Conservation (phyloP, 1,140 invertebrate species). For the Drosophila pallidifrons region DNA sequence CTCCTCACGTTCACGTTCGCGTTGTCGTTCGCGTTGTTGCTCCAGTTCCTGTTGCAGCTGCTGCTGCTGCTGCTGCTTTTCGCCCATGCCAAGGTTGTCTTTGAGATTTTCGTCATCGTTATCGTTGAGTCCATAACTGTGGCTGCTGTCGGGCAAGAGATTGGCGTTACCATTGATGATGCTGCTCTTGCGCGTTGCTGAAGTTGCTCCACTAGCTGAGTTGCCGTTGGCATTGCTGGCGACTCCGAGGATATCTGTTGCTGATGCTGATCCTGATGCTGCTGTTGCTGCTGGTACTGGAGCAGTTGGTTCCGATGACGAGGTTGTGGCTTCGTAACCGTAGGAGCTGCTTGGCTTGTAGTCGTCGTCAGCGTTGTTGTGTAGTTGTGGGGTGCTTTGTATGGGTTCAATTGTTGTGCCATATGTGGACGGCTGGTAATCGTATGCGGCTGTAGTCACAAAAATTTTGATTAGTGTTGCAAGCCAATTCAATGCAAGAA, state of each 20-base stretch:
- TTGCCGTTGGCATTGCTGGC: conserved; percentile 21
- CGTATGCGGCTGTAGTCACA: conserved; percentile 80
- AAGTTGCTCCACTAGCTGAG: conserved; percentile 2
- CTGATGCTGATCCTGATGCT: conserved; percentile 27
- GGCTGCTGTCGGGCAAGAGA: conserved; percentile 34
- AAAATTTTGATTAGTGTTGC: conserved; percentile 71
- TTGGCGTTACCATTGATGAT: conserved; percentile 36
- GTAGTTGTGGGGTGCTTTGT: conserved; percentile 75
- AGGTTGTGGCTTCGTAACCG: conserved; percentile 49
- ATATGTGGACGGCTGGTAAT: conserved; percentile 84
- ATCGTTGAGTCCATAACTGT: conserved; percentile 74
- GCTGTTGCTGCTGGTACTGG: conserved; percentile 30
- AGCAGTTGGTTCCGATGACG: conserved; percentile 23
- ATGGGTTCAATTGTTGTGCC: conserved; percentile 78
- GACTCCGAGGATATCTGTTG: conserved; percentile 16
- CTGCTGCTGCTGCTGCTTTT: conserved; percentile 70
- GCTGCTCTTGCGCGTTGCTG: conserved; percentile 39
- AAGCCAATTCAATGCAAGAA: conserved; percentile 53
- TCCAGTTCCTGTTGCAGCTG: conserved; percentile 38
- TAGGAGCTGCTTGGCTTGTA: conserved; percentile 55
- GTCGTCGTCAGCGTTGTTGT: conserved; percentile 66
- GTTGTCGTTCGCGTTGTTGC: conserved; percentile 46
- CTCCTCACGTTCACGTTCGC: conserved; percentile 56
- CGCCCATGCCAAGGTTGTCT: conserved; percentile 83
- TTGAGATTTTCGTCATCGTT: conserved; percentile 85